Evolutionary conservation across 2,888 invertebrate genomes (phyloP), one percentile per base, ranked within the genome.

Genomic region (Epicampocera succincta): DNA sequence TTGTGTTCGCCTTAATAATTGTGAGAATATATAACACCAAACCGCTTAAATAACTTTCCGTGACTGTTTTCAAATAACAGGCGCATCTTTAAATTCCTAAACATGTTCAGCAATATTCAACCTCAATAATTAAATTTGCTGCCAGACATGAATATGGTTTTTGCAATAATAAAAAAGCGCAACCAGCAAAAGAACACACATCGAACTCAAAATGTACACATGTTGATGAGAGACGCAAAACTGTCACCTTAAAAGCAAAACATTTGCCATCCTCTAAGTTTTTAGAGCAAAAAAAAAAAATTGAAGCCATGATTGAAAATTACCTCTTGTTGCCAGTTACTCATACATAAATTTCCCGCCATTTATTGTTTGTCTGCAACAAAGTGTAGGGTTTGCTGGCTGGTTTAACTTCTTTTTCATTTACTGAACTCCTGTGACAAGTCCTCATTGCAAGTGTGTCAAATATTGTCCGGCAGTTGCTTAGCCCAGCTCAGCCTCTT

Each of bases 391-490:
- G 19, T 44, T 50, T 58, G 38, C 13, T 21, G 15, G n/a, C n/a
- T n/a, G n/a, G n/a, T 71, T 60, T 56, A 33, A n/a, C 17, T 40
- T 46, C 29, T 69, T 1, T 61, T 52, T 17, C 0, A 42, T 52
- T 44, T 44, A 52, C 61, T 73, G 73, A 33, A 46, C 73, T 63
- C 85, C 85, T 82, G 76, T 72, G 60, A 73, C 52, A 42, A 84
- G 85, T 75, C 83, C 85, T 82, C 74, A 65, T 85, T 85, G 84
- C 74, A 85, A 85, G 85, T 84, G 82, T 82, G 83, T 80, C 81
- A 80, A 79, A 79, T 72, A 61, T 73, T 63, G 54, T 82, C 60
- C 60, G 68, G 61, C 8, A 25, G 56, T 60, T 58, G 56, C 48
- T 52, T 13, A 44, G 33, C 19, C 33, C 33, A 42, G 54, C n/a